A percentile compares a stretch with the other conserved stretches of the same genome.
These are phyloP conservation scores for Engraulis encrasicolus DNA, from an alignment of 2,113 vertebrate species.

Conservation along the genomic window DNA sequence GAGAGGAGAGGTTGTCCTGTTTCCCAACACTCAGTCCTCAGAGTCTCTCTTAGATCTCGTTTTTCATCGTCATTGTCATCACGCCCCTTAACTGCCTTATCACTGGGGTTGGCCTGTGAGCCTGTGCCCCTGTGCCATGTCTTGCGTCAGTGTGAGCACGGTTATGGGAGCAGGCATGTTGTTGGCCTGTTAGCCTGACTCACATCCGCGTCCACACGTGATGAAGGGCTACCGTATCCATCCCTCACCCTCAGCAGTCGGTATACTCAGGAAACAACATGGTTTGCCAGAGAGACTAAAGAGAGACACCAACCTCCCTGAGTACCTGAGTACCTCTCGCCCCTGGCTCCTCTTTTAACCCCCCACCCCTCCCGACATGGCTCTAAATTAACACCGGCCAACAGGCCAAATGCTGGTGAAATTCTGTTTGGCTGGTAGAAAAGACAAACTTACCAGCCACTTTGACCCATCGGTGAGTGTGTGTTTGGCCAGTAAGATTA, in stretches of 20 bases:
- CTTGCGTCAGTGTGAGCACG: slow-evolving; percentile 54
- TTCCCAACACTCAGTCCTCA: not conserved
- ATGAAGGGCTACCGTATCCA: slow-evolving; percentile 72
- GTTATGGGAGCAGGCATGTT: too few relatives aligned
- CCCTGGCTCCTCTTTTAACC: too few relatives aligned
- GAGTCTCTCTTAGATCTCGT: slow-evolving; percentile 32
- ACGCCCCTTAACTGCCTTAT: slow-evolving; percentile 48
- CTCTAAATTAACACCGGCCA: too few relatives aligned
- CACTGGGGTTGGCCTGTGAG: slow-evolving; percentile 25
- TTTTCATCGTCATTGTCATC: slow-evolving; percentile 40
- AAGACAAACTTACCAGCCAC: too few relatives aligned
- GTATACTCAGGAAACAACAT: slow-evolving; percentile 67
- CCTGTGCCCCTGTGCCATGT: too few relatives aligned
- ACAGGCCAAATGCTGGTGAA: too few relatives aligned
- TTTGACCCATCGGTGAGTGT: too few relatives aligned
- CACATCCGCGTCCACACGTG: slow-evolving; percentile 57
- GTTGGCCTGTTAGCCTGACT: slow-evolving; percentile 35
- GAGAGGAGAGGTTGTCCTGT: too few relatives aligned
- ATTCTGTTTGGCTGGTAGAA: too few relatives aligned
- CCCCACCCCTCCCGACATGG: too few relatives aligned
- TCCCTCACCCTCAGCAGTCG: slow-evolving; percentile 61
- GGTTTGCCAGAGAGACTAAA: slow-evolving; percentile 49
- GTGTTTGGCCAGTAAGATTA: too few relatives aligned
- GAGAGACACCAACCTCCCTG: slow-evolving; percentile 51
- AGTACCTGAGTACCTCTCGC: too few relatives aligned